Evolutionary conservation across 2,113 vertebrate species (phyloP).

Genomic region (Phalacrocorax pelagicus): DNA sequence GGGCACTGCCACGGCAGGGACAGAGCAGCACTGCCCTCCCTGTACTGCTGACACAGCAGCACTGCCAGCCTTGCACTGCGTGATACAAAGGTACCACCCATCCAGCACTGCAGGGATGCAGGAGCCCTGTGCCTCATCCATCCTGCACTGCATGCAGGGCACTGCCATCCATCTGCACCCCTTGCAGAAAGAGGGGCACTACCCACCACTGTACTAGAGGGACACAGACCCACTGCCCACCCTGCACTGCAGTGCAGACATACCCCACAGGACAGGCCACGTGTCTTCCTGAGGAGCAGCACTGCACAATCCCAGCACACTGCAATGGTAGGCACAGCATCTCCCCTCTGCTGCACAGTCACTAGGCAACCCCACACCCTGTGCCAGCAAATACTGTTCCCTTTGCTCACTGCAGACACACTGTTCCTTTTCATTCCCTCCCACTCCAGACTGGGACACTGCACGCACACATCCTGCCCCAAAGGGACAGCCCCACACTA

Average conservation of each 20-base stretch:
- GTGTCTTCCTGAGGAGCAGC: accelerated
- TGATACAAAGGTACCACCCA: background rate
- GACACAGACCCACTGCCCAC: background rate
- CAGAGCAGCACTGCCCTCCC: background rate
- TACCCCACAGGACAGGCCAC: background rate
- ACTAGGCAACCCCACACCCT: slow-evolving; percentile 58
- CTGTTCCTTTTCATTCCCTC: background rate
- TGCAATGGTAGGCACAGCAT: background rate
- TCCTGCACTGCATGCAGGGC: background rate
- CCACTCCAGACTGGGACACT: slow-evolving; percentile 3
- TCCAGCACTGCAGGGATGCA: background rate
- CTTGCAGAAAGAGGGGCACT: background rate
- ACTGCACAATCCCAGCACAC: background rate
- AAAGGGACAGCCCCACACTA: no score
- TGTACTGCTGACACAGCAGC: background rate
- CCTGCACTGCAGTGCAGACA: accelerated
- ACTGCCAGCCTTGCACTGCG: background rate
- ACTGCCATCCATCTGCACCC: background rate
- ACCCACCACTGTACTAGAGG: background rate
- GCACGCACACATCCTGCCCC: accelerated
- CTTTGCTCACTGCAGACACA: background rate
- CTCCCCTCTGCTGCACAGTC: slow-evolving; percentile 36
- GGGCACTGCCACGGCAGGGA: background rate
- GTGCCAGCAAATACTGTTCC: background rate
- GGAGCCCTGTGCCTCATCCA: background rate